Conservation (phyloP, 2,113 vertebrate species). For the Polyodon spathula region DNA sequence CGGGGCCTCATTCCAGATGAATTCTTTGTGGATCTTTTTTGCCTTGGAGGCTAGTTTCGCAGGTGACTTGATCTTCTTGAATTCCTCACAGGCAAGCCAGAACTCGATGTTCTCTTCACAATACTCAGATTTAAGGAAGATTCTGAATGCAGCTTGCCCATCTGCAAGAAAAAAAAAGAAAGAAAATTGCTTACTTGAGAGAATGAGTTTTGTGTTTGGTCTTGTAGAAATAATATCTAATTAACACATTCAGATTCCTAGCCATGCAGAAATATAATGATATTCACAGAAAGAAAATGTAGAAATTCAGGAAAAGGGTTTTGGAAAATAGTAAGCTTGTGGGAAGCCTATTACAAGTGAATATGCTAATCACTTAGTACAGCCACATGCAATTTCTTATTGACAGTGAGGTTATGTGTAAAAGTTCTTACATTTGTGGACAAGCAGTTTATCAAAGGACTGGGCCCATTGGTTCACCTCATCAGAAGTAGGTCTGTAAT, state of each 20-base stretch:
- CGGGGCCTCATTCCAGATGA: constrained; percentile 74
- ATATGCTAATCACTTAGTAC: too few relatives aligned
- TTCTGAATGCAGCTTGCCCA: constrained; percentile 57
- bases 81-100: constrained; percentile 74
- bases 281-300: too few relatives aligned
- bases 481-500: constrained; percentile 66
- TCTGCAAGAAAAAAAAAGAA: constrained; percentile 37
- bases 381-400: too few relatives aligned
- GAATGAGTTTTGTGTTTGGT: background rate
- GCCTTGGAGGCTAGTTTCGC: constrained; percentile 65
- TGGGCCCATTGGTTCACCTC: constrained; percentile 77
- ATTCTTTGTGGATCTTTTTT: constrained; percentile 74
- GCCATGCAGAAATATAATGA: background rate
- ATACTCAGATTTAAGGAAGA: constrained; percentile 72
- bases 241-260: too few relatives aligned
- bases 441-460: constrained; percentile 77
- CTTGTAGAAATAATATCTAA: background rate
- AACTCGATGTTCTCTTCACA: constrained; percentile 81
- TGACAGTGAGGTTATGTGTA: too few relatives aligned
- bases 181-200: background rate
- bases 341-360: too few relatives aligned
- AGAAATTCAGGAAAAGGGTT: too few relatives aligned
- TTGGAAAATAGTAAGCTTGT: too few relatives aligned
- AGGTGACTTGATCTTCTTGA: constrained; percentile 56
- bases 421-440: constrained; percentile 73